Conservation (phyloP, 2,113 vertebrate species). For the Xiphorhynchus elegans region DNA sequence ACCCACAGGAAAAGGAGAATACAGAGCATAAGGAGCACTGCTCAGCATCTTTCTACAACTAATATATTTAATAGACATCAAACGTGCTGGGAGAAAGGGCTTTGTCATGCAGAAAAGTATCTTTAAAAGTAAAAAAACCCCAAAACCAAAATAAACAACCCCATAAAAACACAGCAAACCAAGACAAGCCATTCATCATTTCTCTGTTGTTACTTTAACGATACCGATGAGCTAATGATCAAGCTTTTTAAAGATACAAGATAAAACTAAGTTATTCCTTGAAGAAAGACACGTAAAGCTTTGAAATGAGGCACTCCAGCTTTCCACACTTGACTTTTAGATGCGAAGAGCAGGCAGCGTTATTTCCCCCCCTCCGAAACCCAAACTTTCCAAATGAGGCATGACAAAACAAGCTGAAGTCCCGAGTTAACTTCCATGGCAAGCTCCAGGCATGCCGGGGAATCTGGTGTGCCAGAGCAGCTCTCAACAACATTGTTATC, state of each 20-base stretch:
- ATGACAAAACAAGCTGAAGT: constrained; percentile 4
- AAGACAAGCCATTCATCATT: neutral
- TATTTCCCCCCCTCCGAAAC: neutral
- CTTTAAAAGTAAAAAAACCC: neutral
- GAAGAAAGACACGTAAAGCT: neutral
- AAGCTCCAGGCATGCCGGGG: neutral
- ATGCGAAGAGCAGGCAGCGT: neutral
- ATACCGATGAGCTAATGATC: neutral
- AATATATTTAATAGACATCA: neutral
- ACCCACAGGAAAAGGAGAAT: neutral
- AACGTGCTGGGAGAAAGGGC: neutral
- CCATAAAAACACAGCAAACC: neutral
- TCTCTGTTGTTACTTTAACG: neutral
- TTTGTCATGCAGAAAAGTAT: neutral
- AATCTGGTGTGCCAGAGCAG: neutral
- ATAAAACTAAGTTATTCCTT: neutral
- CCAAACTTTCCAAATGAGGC: neutral
- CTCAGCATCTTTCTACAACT: neutral
- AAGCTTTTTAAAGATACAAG: neutral
- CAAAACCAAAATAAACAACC: neutral
- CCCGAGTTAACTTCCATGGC: neutral
- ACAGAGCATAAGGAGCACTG: neutral
- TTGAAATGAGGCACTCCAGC: neutral
- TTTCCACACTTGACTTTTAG: neutral
- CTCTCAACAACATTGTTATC: neutral